These are phyloP conservation scores for Dicrostonyx torquatus DNA, from an alignment of 2,797 vertebrate genomes.

Conservation along the genomic window DNA sequence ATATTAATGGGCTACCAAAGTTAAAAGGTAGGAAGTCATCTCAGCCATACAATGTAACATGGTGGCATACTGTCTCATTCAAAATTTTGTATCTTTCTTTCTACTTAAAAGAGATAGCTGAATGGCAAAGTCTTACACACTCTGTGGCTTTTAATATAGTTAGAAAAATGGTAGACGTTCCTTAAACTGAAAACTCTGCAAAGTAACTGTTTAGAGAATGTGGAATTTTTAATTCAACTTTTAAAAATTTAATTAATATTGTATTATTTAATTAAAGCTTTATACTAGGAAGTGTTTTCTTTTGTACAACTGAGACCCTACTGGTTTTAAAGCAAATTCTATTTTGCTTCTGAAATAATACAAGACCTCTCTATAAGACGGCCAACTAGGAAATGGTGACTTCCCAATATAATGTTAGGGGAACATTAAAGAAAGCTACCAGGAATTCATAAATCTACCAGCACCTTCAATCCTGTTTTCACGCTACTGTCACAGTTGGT, in stretches of 20 bases:
- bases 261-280: conserved; percentile 8
- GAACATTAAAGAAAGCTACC: conserved; percentile 28
- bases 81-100: conserved; percentile 29
- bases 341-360: conserved; percentile 52
- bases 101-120: neutral
- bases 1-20: conserved; percentile 29
- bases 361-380: neutral
- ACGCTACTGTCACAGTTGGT: neutral
- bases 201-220: conserved; percentile 1
- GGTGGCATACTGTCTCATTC: conserved; percentile 7
- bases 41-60: conserved; percentile 36
- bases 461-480: conserved; percentile 7
- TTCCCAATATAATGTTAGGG: neutral
- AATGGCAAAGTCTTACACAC: conserved; percentile 25
- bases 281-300: conserved; percentile 30
- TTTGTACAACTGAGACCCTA: neutral
- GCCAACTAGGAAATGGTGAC: conserved; percentile 15
- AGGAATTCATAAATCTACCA: neutral
- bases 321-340: conserved; percentile 4
- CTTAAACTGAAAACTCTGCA: conserved; percentile 27
- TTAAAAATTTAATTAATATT: neutral
- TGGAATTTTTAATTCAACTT: conserved; percentile 36
- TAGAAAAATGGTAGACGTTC: neutral
- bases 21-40: neutral
- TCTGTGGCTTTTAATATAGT: neutral